These are phyloP conservation scores for Zingel zingel DNA, from an alignment of 2,113 vertebrate species.

Conservation along the genomic window DNA sequence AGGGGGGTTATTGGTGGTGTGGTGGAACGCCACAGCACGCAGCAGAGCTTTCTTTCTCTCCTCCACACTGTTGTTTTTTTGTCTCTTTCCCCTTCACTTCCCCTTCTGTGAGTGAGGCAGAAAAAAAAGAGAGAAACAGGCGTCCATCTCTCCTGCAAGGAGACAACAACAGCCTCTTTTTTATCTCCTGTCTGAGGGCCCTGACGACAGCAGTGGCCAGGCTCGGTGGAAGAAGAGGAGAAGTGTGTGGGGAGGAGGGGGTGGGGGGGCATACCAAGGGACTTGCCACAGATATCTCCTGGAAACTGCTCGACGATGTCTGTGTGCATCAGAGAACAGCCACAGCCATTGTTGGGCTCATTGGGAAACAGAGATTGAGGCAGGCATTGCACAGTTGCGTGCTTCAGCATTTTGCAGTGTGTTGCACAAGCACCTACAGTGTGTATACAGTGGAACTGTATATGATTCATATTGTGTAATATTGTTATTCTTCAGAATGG, in stretches of 20 bases:
- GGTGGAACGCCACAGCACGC: constrained; percentile 73
- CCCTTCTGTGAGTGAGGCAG: constrained; percentile 70
- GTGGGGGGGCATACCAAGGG: constrained; percentile 75
- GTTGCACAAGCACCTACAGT: constrained; percentile 51
- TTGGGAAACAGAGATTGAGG: constrained; percentile 65
- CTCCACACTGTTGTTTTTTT: constrained; percentile 42
- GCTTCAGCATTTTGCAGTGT: constrained; percentile 63
- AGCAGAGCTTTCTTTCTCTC: constrained; percentile 68
- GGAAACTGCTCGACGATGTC: constrained; percentile 83
- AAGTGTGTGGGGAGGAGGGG: constrained; percentile 51
- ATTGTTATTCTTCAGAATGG: constrained; percentile 20
- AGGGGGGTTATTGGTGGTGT: constrained; percentile 58
- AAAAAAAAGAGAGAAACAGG: constrained; percentile 67
- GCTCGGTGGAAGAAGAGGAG: constrained; percentile 74
- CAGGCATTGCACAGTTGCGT: constrained; percentile 58
- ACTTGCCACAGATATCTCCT: constrained; percentile 81
- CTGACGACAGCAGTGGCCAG: constrained; percentile 77
- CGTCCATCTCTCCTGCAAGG: constrained; percentile 77
- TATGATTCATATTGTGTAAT: constrained; percentile 25
- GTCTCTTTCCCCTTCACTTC: constrained; percentile 45
- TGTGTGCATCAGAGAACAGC: constrained; percentile 83
- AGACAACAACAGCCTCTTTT: constrained; percentile 82
- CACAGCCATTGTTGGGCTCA: constrained; percentile 81
- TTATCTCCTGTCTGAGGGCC: constrained; percentile 81
- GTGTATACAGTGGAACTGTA: constrained; percentile 12